phyloP scores from a whole-genome alignment of 2,113 vertebrate species.

The Bucco capensis region DNA sequence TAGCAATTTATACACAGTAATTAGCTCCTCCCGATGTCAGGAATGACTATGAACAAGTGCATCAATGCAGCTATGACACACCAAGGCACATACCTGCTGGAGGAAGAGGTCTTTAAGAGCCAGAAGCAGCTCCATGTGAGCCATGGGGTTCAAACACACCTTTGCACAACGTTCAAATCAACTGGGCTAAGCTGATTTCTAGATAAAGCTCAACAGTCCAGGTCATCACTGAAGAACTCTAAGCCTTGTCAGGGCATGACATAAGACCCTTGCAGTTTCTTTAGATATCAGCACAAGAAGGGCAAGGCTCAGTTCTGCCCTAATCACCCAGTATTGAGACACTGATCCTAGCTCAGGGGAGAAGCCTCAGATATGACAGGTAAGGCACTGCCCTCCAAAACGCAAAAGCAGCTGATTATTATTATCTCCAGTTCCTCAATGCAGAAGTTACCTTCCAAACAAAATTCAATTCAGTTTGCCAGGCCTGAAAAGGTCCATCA shows the following conservation, averaged over 20 bases:
- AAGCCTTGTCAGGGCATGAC: background rate
- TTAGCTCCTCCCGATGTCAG: background rate
- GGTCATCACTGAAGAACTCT: background rate
- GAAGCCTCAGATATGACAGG: background rate
- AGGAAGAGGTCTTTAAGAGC: background rate
- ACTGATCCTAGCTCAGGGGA: background rate
- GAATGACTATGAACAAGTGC: background rate
- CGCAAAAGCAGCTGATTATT: background rate
- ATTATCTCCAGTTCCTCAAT: background rate
- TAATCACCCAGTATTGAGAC: background rate
- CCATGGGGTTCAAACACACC: background rate
- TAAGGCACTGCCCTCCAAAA: background rate
- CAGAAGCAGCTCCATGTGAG: background rate
- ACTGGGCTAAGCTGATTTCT: background rate
- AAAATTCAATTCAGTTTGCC: background rate
- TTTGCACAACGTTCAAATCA: background rate
- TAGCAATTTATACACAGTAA: background rate
- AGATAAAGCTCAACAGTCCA: background rate
- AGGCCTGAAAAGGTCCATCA: background rate
- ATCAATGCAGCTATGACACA: background rate
- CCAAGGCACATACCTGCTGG: background rate
- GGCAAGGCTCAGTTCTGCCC: background rate
- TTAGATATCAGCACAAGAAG: background rate
- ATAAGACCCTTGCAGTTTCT: background rate
- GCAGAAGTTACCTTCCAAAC: background rate